Conservation (phyloP, 2,113 vertebrate genomes). For the Cardinalis cardinalis region DNA sequence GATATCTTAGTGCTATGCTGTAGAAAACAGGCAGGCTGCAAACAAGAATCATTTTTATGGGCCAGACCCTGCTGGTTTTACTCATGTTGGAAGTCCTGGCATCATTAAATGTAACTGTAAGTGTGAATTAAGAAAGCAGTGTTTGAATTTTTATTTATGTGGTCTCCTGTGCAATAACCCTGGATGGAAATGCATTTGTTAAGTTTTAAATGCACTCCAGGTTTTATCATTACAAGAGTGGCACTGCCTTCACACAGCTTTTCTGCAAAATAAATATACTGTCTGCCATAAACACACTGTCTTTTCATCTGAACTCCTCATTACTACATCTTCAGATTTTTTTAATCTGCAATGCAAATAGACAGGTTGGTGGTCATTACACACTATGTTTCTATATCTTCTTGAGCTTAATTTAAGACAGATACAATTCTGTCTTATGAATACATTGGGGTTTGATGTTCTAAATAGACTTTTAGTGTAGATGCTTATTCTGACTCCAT, state of each 20-base stretch:
- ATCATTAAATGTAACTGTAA: conserved; percentile 29
- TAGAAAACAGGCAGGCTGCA: conserved; percentile 30
- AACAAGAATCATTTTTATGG: conserved; percentile 43
- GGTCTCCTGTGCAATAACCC: conserved; percentile 11
- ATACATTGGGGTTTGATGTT: conserved; percentile 14
- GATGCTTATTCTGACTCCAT: conserved; percentile 54
- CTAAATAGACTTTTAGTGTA: conserved; percentile 66
- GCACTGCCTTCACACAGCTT: conserved; percentile 23
- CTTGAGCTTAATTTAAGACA: conserved; percentile 43
- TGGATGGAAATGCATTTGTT: conserved; percentile 33
- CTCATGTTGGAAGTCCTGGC: neutral
- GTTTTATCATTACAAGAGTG: conserved; percentile 12
- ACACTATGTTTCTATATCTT: neutral
- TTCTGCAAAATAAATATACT: conserved; percentile 44
- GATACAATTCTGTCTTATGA: conserved; percentile 1
- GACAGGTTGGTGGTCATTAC: neutral
- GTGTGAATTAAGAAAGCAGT: conserved; percentile 27
- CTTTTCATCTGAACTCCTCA: conserved; percentile 9
- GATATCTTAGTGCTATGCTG: neutral
- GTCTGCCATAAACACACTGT: neutral
- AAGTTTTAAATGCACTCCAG: conserved; percentile 24
- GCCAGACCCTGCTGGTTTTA: conserved; percentile 24
- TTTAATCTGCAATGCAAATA: conserved; percentile 53
- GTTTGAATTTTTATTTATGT: conserved; percentile 35
- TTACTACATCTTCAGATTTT: conserved; percentile 50